These are phyloP conservation scores for Lithophane ornitopus DNA, from an alignment of 2,888 invertebrate species.

Conservation along the genomic window DNA sequence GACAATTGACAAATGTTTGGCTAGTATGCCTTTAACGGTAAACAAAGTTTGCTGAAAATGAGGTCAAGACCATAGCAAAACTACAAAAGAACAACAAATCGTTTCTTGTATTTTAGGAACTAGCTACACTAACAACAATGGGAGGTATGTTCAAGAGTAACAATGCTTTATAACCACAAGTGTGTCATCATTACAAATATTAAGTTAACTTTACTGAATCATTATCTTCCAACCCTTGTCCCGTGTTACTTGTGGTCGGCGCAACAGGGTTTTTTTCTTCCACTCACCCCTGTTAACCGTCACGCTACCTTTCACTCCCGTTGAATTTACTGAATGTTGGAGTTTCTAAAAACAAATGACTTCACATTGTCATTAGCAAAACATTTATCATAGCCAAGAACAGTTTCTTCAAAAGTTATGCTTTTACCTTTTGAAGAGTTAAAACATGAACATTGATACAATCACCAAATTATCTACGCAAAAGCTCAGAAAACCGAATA, in stretches of 20 bases:
- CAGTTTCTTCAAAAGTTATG: background rate
- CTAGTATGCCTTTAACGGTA: background rate
- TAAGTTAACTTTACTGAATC: background rate
- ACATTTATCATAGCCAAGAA: conserved; percentile 1
- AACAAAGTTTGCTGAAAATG: background rate
- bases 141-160: background rate
- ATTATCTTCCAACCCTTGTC: too few relatives aligned
- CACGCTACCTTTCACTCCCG: too few relatives aligned
- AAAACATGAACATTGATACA: too few relatives aligned
- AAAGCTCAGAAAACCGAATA: background rate
- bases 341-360: conserved; percentile 4
- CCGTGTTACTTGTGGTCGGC: too few relatives aligned
- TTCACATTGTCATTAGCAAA: conserved; percentile 2
- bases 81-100: background rate
- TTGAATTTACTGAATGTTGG: background rate
- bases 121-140: background rate
- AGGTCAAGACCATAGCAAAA: background rate
- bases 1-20: background rate
- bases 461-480: too few relatives aligned
- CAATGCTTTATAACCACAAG: background rate
- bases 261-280: too few relatives aligned
- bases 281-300: too few relatives aligned
- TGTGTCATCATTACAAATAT: background rate
- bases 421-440: background rate
- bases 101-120: background rate